Evolutionary conservation across 2,888 invertebrate species (phyloP).

Genomic region (Odontomyia ornata): DNA sequence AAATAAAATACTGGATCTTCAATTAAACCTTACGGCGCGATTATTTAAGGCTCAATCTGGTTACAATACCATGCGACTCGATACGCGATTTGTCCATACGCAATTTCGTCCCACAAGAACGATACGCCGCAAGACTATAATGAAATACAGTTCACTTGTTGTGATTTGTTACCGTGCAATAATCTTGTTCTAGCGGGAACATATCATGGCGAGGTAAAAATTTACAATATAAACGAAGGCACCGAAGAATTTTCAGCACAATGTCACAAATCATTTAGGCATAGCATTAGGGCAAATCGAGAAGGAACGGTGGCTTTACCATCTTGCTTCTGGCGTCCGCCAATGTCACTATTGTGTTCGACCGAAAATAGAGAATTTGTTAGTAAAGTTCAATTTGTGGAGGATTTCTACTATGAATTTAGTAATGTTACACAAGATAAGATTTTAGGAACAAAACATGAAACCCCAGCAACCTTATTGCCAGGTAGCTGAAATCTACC

Average conservation of each 20-base stretch:
- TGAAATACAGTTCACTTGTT: conserved; percentile 80
- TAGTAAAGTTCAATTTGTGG: conserved; percentile 75
- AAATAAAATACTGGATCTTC: too few relatives aligned
- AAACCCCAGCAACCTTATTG: conserved; percentile 39
- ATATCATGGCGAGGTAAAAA: conserved; percentile 92
- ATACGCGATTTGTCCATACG: conserved; percentile 85
- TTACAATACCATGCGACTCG: conserved; percentile 71
- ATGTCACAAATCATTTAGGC: conserved; percentile 89
- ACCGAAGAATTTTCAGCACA: conserved; percentile 79
- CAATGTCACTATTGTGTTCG: conserved; percentile 68
- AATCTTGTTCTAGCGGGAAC: too few relatives aligned
- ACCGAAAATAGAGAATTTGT: conserved; percentile 60
- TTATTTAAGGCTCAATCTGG: too few relatives aligned
- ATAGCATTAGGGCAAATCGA: conserved; percentile 78
- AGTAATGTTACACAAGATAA: conserved; percentile 85
- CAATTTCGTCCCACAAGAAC: conserved; percentile 78
- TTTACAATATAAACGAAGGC: conserved; percentile 85
- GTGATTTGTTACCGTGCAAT: too few relatives aligned
- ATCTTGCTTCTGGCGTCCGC: conserved; percentile 86
- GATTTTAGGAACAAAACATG: conserved; percentile 85
- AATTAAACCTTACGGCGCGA: too few relatives aligned
- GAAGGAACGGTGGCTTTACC: conserved; percentile 83
- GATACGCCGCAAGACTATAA: conserved; percentile 72
- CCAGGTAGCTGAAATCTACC: conserved; percentile 51
- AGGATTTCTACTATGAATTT: conserved; percentile 92